Conservation (phyloP, 2,113 vertebrate species). For the Anarrhichthys ocellatus region DNA sequence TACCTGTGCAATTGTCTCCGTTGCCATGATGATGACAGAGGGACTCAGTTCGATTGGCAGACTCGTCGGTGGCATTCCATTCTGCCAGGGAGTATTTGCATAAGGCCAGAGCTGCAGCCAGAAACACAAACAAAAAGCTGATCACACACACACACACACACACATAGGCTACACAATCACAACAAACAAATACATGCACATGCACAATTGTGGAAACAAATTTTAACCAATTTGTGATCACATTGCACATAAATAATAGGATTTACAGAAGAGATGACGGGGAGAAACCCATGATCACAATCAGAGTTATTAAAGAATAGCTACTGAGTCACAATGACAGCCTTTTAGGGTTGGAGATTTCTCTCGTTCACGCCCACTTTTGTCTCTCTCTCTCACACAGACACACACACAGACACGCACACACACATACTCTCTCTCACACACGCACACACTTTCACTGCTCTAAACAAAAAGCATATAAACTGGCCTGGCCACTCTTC, state of each 20-base stretch:
- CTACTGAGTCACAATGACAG: conserved; percentile 34
- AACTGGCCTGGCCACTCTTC: not conserved
- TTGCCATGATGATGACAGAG: conserved; percentile 64
- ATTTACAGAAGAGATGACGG: not conserved
- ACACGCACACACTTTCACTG: not conserved
- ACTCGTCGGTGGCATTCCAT: conserved; percentile 60
- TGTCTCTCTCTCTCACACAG: not conserved
- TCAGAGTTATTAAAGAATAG: not conserved
- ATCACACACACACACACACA: conserved; percentile 32
- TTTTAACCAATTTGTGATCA: not conserved
- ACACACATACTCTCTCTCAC: not conserved
- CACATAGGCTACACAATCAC: not conserved
- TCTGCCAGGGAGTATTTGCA: conserved; percentile 70
- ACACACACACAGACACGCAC: not conserved
- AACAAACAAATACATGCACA: not conserved
- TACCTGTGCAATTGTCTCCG: conserved; percentile 79
- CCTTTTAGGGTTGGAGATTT: conserved; percentile 6
- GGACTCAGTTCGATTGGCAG: conserved; percentile 58
- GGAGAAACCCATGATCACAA: not conserved
- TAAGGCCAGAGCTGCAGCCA: conserved; percentile 69
- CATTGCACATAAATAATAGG: not conserved
- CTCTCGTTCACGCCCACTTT: conserved; percentile 8
- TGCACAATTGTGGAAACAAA: not conserved
- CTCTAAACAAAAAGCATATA: not conserved
- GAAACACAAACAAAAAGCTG: conserved; percentile 37